These are phyloP conservation scores for Propithecus perrieri DNA, from an alignment of 2,797 vertebrate species.

Conservation along the genomic window DNA sequence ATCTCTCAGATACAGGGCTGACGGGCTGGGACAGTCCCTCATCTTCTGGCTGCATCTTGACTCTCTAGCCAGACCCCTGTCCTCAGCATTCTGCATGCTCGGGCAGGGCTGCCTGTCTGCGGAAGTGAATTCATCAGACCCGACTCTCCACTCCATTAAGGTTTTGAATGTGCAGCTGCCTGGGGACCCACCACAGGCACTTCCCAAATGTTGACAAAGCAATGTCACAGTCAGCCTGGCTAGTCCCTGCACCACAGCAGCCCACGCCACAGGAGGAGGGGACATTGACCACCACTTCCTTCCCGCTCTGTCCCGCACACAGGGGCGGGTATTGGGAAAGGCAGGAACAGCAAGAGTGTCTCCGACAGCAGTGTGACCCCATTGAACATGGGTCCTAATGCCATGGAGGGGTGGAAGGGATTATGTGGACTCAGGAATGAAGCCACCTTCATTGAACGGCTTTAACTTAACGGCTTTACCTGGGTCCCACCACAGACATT, in stretches of 20 bases:
- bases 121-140: neutral
- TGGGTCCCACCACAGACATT: neutral
- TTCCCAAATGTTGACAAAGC: neutral
- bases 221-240: neutral
- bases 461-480: neutral
- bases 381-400: neutral
- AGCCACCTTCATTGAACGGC: neutral
- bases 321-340: neutral
- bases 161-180: neutral
- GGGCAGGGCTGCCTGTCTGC: neutral
- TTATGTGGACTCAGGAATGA: neutral
- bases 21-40: neutral
- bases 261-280: neutral
- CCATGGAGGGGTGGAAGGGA: neutral
- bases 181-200: neutral
- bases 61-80: neutral
- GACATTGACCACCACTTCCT: neutral
- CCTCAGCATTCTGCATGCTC: neutral
- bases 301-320: neutral
- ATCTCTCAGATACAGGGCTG: neutral
- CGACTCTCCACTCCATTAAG: neutral
- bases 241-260: neutral
- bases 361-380: too few species aligned
- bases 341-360: neutral
- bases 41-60: neutral